A percentile compares a stretch with the other conserved stretches of the same genome.
These are phyloP conservation scores for Atopsyche davidsoni DNA, from an alignment of 1,140 invertebrate genomes.

Conservation along the genomic window DNA sequence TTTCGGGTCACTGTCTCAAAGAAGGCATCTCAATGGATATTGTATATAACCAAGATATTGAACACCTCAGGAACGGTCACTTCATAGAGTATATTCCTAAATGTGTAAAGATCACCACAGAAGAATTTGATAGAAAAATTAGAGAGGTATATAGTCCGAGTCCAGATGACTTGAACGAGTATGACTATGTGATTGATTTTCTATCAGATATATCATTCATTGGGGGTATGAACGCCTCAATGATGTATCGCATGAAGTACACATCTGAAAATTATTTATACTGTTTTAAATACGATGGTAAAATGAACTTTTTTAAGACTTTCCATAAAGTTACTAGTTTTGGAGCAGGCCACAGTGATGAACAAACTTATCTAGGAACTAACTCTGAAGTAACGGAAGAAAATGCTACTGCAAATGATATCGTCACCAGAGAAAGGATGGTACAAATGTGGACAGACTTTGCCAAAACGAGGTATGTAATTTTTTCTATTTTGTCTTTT, in stretches of 20 bases:
- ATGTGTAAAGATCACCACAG: background rate
- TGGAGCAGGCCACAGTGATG: conserved; percentile 29
- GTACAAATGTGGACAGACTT: conserved; percentile 43
- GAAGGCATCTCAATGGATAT: conserved; percentile 27
- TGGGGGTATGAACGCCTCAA: background rate
- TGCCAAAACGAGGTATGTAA: conserved; percentile 38
- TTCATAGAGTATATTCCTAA: background rate
- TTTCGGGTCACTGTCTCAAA: conserved; percentile 32
- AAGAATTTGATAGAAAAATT: background rate
- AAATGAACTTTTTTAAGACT: conserved; percentile 6
- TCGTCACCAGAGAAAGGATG: conserved; percentile 32
- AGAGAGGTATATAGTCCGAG: conserved; percentile 3
- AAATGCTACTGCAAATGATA: conserved; percentile 1
- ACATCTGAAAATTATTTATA: conserved; percentile 1
- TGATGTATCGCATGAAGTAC: conserved; percentile 1
- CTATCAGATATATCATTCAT: conserved; percentile 9
- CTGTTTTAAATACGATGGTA: conserved; percentile 9
- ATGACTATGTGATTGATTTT: conserved; percentile 1
- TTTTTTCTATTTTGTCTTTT: background rate
- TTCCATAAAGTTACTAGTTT: background rate
- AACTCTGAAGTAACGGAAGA: conserved; percentile 2
- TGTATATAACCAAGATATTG: background rate
- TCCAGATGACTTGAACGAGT: conserved; percentile 4
- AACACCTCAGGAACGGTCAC: background rate
- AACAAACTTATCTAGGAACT: conserved; percentile 29